Evolutionary conservation across 64 coral and sea anemone species (phyloP).

Genomic region (Astreopora myriophthalma): DNA sequence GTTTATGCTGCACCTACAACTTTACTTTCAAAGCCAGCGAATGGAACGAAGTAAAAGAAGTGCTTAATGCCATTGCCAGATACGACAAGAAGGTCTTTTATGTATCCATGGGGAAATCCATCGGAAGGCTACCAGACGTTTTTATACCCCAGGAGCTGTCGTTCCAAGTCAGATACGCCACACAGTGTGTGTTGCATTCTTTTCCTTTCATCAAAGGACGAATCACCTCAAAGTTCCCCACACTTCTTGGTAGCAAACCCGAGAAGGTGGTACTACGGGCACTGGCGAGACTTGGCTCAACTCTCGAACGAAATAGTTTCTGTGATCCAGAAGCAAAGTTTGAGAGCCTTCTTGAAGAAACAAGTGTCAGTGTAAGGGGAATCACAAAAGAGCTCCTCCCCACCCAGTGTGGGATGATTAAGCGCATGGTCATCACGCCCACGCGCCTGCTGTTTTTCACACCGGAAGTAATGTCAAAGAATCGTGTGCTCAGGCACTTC

Average conservation of each 20-base stretch:
- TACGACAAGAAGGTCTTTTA: conserved; percentile 76
- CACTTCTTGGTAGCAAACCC: conserved; percentile 50
- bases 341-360: conserved; percentile 56
- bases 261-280: conserved; percentile 53
- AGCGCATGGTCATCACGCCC: conserved; percentile 90
- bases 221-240: conserved; percentile 34
- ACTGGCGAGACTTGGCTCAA: conserved; percentile 49
- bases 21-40: conserved; percentile 36
- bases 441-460: conserved; percentile 79
- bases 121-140: conserved; percentile 2
- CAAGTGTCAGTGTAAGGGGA: conserved; percentile 30
- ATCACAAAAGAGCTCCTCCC: conserved; percentile 64
- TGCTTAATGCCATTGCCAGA: conserved; percentile 9
- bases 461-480: conserved; percentile 93
- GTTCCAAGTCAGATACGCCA: conserved; percentile 69
- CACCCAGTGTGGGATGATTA: conserved; percentile 82
- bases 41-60: conserved; percentile 15
- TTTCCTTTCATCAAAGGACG: conserved; percentile 71
- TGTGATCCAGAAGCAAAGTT: conserved; percentile 72
- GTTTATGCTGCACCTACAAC: conserved; percentile 64
- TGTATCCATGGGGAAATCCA: neutral
- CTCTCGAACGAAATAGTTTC: conserved; percentile 75
- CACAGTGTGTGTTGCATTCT: conserved; percentile 63
- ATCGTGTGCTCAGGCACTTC: conserved; percentile 88
- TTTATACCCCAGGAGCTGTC: conserved; percentile 31